Evolutionary conservation across 1,140 invertebrate species (phyloP).

Genomic region (Panagrolaimus sp.): DNA sequence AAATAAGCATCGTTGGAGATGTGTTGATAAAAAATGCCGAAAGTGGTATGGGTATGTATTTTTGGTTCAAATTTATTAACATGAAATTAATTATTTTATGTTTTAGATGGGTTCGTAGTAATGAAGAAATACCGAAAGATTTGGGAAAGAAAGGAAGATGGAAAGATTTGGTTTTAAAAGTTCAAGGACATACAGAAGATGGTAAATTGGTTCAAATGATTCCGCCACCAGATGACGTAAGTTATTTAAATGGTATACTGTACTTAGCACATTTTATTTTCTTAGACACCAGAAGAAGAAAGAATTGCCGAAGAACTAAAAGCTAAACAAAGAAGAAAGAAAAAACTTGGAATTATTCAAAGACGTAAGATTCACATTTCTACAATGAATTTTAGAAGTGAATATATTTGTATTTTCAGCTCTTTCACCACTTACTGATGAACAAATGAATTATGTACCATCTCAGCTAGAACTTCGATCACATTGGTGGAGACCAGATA

Average conservation of each 20-base stretch:
- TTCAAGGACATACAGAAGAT: constrained; percentile 20
- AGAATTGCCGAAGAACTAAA: not conserved
- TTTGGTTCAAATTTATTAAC: not conserved
- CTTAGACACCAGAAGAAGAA: not conserved
- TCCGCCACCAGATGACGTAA: not conserved
- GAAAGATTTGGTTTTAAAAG: constrained; percentile 36
- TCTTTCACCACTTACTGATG: not conserved
- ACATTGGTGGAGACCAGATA: constrained; percentile 2
- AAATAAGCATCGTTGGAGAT: constrained; percentile 40
- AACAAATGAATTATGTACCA: not conserved
- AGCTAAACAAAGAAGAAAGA: not conserved
- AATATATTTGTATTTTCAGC: not conserved
- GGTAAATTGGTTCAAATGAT: constrained; percentile 1
- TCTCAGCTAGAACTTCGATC: not conserved
- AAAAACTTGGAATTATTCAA: not conserved
- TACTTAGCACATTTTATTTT: no score
- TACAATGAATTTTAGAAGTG: not conserved
- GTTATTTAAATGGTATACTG: no score
- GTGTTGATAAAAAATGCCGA: constrained; percentile 38
- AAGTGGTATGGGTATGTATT: constrained; percentile 27
- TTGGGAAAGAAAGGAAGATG: constrained; percentile 36
- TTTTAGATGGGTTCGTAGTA: constrained; percentile 33
- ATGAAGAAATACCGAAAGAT: constrained; percentile 39
- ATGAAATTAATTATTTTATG: not conserved
- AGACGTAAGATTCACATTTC: not conserved